Percentiles rank a stretch among this genome's conserved stretches.
Conservation (phyloP, 2,113 vertebrate species). For the Scatophagus argus region DNA sequence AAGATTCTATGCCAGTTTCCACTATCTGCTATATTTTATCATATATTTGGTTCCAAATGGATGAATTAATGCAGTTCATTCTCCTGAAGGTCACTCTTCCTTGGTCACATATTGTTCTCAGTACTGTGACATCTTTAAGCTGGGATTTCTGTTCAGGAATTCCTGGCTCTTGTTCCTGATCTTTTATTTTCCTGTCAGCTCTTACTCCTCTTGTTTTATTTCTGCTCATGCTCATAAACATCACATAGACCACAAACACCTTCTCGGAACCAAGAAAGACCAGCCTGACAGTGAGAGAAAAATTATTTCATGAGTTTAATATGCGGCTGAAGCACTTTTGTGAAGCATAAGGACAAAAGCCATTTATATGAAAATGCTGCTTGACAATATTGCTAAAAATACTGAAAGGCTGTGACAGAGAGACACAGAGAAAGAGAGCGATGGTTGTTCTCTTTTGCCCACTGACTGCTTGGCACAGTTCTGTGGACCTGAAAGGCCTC, state of each 20-base stretch:
- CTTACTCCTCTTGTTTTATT: slow-evolving; percentile 9
- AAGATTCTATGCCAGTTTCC: background rate
- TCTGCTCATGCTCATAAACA: slow-evolving; percentile 4
- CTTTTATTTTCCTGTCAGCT: background rate
- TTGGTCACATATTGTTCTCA: background rate
- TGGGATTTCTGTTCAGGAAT: background rate
- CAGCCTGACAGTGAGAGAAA: background rate
- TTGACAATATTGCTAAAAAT: slow-evolving; percentile 44
- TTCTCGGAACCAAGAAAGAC: slow-evolving; percentile 28
- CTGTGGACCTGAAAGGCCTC: slow-evolving; percentile 55
- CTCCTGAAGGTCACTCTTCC: background rate
- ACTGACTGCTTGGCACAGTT: slow-evolving; percentile 62
- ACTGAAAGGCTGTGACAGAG: slow-evolving; percentile 4
- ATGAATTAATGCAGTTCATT: background rate
- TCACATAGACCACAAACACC: slow-evolving; percentile 25
- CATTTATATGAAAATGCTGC: slow-evolving; percentile 20
- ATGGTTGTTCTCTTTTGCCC: slow-evolving; percentile 48
- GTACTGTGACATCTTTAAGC: background rate
- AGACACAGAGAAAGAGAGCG: slow-evolving; percentile 35
- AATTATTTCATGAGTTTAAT: slow-evolving; percentile 18
- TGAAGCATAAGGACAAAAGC: slow-evolving; percentile 15
- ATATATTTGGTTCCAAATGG: background rate
- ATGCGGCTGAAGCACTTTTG: background rate
- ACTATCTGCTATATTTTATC: background rate
- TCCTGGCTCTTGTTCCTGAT: background rate